Evolutionary conservation across 2,113 vertebrate genomes (phyloP).

Genomic region (Glaucidium brasilianum): DNA sequence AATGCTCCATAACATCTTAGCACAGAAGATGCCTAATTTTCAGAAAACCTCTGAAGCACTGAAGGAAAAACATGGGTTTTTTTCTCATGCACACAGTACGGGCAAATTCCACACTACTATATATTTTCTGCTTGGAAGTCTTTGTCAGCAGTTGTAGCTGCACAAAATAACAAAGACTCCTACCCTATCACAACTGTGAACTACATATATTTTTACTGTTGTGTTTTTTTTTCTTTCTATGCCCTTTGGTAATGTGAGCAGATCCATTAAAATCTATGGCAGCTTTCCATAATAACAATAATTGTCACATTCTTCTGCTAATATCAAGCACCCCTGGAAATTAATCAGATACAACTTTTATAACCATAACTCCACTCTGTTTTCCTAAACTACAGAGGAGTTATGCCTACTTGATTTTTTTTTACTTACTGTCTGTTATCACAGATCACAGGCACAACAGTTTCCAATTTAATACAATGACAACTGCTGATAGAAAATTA

Average conservation of each 20-base stretch:
- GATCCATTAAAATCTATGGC: not conserved
- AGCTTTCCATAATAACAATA: not conserved
- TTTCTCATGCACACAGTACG: not conserved
- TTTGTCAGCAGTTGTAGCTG: not conserved
- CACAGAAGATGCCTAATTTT: not conserved
- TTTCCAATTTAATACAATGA: not conserved
- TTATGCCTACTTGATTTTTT: not conserved
- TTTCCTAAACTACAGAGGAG: not conserved
- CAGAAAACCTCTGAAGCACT: not conserved
- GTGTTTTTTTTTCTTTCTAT: not conserved
- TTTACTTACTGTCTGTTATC: not conserved
- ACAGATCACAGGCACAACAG: not conserved
- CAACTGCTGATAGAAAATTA: not conserved
- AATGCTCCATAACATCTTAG: not conserved
- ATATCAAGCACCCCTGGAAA: not conserved
- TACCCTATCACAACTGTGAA: not conserved
- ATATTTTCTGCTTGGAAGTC: not conserved
- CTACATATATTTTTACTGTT: not conserved
- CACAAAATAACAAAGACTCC: not conserved
- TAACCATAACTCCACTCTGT: not conserved
- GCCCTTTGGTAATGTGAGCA: not conserved
- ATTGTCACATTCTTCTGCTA: not conserved
- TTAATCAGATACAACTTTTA: not conserved
- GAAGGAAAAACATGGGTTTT: not conserved
- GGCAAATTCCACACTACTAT: not conserved